phyloP scores from a whole-genome alignment of 2,888 invertebrate species.

The Girardia tigrina region DNA sequence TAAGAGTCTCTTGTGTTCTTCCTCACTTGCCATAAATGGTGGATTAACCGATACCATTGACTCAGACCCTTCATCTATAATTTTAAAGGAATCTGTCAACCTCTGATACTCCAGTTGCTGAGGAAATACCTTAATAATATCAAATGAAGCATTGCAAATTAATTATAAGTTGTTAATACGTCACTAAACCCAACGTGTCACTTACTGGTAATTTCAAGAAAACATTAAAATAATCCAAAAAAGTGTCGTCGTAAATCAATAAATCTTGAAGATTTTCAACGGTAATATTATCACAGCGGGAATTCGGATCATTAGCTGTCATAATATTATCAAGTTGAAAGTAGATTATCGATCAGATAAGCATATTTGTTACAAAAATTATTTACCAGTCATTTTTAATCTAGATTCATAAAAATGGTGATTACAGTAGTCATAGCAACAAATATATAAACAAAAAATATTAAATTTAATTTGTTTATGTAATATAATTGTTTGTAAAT shows the following conservation, averaged over 20 bases:
- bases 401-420: background rate
- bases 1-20: constrained; percentile 45
- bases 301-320: background rate
- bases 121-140: constrained; percentile 46
- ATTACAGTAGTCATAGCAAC: background rate
- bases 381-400: background rate
- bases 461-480: too few species aligned
- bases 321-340: too few species aligned
- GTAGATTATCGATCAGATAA: too few species aligned
- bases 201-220: constrained; percentile 48
- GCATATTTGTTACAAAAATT: background rate
- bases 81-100: constrained; percentile 47
- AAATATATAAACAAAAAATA: background rate
- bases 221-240: constrained; percentile 50
- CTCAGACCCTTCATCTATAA: constrained; percentile 43
- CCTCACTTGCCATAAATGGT: constrained; percentile 47
- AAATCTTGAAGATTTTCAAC: constrained; percentile 49
- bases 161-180: background rate
- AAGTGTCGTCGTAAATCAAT: constrained; percentile 49
- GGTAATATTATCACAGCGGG: constrained; percentile 45
- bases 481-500: too few species aligned
- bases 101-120: constrained; percentile 47
- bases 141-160: too few species aligned
- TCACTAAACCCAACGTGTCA: constrained; percentile 32
- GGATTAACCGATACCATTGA: constrained; percentile 40